Base-by-base conservation (phyloP, 2,797 vertebrate genomes). In the Agapornis canus region DNA sequence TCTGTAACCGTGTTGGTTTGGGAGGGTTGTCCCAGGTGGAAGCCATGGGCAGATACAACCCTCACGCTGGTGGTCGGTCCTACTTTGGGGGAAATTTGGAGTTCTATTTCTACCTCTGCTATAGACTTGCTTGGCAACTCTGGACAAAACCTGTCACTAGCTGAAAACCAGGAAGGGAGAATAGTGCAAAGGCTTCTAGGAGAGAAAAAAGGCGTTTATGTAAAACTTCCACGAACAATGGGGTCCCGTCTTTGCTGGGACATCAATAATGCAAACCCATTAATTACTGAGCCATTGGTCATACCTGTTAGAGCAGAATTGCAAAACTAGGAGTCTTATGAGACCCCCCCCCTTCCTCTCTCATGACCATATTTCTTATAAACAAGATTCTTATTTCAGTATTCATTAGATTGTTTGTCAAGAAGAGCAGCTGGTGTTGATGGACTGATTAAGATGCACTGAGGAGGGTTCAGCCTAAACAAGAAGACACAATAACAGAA, bases 401-500 rank as follows among this genome's bases (percentile, higher is more conserved):
- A 48, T 79, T 95, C 81, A 93, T 93, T 93, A 92, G 77, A 80
- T 27, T 76, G 85, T 90, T 91, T 82, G 86, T 92, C 77, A 89
- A 79, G 56, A 59, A 49, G 63, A 90, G 88, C 92, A 93, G 93
- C 88, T 90, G 90, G 66, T 89, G 85, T 43, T 94, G 92, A 90
- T 54, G 72, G 78, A 91, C 64, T 69, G 78, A 93, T 92, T 56
- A 51, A 84, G 90, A 86, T 10, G 76, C 32, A 27, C 54, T 25
- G 42, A 90, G 83, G 70, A 96, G 0, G 1, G 70, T 39, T 90
- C 78, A 89, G 70, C 54, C 63, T 51, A 40, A 84, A 84, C 70
- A 70, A 87, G 63, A 91, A 86, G 59, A 70, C 54, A 76, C 78
- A 68, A 51, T 63, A 75, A 51, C 59, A 92, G 25, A 90, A 72